phyloP scores from a whole-genome alignment of 2,113 vertebrate species.

The Phodopus roborovskii region DNA sequence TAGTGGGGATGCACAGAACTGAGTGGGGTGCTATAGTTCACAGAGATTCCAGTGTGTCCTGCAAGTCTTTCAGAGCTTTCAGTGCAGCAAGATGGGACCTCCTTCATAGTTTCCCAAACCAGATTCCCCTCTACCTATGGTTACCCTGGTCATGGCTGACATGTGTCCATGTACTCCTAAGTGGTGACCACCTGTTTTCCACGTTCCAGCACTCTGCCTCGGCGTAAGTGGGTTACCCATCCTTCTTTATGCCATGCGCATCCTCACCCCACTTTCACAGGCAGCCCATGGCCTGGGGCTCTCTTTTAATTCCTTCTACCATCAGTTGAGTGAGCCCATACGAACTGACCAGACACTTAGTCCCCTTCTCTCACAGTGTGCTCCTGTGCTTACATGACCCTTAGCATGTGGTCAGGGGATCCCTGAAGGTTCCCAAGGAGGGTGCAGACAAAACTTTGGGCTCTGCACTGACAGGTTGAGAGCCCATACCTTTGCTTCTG shows the following conservation, averaged over 20 bases:
- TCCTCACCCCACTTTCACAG: not conserved
- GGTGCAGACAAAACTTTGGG: accelerated
- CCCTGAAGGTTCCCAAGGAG: accelerated
- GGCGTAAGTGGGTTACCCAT: not conserved
- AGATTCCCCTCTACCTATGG: not conserved
- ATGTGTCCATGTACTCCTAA: accelerated
- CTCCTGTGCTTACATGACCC: not conserved
- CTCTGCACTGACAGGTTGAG: accelerated
- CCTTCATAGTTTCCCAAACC: accelerated
- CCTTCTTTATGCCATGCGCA: not conserved
- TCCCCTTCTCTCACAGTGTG: not conserved
- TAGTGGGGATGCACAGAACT: not conserved
- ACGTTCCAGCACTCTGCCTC: not conserved
- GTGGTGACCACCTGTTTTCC: no score
- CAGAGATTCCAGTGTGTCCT: not conserved
- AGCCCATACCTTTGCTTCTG: no score
- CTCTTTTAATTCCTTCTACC: not conserved
- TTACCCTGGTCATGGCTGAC: not conserved
- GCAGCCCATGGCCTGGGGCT: not conserved
- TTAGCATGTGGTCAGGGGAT: not conserved
- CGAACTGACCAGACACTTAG: not conserved
- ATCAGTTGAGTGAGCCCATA: not conserved
- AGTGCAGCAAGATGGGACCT: not conserved
- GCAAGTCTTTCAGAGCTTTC: not conserved
- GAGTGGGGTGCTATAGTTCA: not conserved